Evolutionary conservation across 1,140 invertebrate species (phyloP).

Genomic region (Zaprionus kolodkinae): DNA sequence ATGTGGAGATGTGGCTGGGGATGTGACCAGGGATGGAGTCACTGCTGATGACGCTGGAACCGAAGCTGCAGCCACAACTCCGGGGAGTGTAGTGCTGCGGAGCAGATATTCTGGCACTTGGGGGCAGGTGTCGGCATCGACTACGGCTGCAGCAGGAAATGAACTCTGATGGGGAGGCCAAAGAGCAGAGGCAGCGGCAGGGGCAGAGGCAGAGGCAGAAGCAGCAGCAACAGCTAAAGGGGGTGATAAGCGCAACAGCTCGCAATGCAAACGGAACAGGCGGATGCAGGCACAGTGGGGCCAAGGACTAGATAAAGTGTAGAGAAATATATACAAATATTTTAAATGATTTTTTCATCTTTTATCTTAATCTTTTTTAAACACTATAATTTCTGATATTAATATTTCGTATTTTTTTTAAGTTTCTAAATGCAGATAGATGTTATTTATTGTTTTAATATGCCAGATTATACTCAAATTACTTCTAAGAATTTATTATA

Average conservation of each 20-base stretch:
- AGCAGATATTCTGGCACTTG: slow-evolving; percentile 6
- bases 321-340: not conserved
- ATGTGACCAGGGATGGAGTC: slow-evolving; percentile 6
- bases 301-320: not conserved
- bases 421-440: too few species aligned
- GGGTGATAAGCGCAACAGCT: slow-evolving; percentile 30
- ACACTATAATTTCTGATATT: too few species aligned
- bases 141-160: slow-evolving; percentile 38
- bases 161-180: slow-evolving; percentile 25
- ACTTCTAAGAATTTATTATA: too few species aligned
- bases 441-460: too few species aligned
- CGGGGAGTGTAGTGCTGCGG: not conserved
- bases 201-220: not conserved
- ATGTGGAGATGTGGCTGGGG: slow-evolving; percentile 10
- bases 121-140: slow-evolving; percentile 19
- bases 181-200: slow-evolving; percentile 5
- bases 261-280: not conserved
- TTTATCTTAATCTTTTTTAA: too few species aligned
- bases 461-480: too few species aligned
- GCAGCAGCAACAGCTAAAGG: slow-evolving; percentile 8
- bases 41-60: not conserved
- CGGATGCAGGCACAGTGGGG: not conserved
- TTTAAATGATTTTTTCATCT: too few species aligned
- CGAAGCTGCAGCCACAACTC: not conserved
- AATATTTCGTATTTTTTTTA: too few species aligned